Conservation (phyloP, 2,797 vertebrate species). For the Podargus strigoides region DNA sequence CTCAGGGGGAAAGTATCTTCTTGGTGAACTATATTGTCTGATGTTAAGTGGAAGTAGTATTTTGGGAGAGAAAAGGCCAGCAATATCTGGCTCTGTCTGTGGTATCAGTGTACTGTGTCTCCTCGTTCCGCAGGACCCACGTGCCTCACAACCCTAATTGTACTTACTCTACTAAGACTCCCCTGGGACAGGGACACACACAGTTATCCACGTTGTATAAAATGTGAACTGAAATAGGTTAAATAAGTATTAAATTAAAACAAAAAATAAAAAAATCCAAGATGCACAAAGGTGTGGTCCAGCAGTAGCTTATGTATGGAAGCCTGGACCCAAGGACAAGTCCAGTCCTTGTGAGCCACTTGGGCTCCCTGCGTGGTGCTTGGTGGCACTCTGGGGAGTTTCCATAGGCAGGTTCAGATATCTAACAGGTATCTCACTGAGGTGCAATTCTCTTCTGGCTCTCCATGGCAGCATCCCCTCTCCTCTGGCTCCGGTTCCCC, state of each 20-base stretch:
- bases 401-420: not conserved
- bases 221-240: not conserved
- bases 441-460: not conserved
- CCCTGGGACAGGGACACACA: not conserved
- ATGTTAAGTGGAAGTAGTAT: not conserved
- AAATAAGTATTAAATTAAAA: not conserved
- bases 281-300: not conserved
- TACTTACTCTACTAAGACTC: not conserved
- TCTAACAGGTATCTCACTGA: not conserved
- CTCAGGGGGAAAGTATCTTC: not conserved
- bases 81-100: not conserved
- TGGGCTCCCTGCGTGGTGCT: not conserved
- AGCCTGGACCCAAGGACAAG: not conserved
- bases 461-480: not conserved
- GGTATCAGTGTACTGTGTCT: not conserved
- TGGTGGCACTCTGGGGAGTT: not conserved
- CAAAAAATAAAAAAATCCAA: not conserved
- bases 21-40: not conserved
- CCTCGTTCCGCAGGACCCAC: not conserved
- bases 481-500: not conserved
- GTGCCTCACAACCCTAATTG: not conserved
- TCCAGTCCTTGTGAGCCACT: not conserved
- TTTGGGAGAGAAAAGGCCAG: not conserved
- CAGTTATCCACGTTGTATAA: accelerated
- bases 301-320: not conserved